phyloP scores from a whole-genome alignment of 2,888 invertebrate species.

The Proisotoma minuta region DNA sequence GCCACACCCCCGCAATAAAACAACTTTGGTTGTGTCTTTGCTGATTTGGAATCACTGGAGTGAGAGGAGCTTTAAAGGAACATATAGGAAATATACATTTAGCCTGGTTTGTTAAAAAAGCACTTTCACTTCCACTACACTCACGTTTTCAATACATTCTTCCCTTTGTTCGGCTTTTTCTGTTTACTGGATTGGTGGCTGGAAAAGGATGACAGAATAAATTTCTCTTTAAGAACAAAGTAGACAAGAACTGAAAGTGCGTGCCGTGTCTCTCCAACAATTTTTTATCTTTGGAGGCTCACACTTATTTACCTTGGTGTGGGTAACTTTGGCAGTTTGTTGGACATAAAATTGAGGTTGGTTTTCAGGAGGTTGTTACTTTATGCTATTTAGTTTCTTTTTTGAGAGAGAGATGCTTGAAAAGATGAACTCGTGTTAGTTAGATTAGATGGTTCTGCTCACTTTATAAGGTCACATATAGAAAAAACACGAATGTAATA shows the following conservation, averaged over 20 bases:
- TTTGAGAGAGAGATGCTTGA: neutral
- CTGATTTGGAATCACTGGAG: neutral
- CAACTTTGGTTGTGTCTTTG: neutral
- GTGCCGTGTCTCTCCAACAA: neutral
- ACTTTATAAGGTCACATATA: neutral
- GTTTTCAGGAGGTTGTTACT: no score
- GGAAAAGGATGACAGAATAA: neutral
- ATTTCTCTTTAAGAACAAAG: slow-evolving; percentile 5
- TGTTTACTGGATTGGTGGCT: neutral
- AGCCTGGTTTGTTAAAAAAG: slow-evolving; percentile 2
- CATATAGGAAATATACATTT: neutral
- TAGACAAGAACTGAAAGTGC: neutral
- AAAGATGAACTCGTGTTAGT: neutral
- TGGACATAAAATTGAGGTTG: no score
- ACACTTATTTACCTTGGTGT: no score
- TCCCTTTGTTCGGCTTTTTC: neutral
- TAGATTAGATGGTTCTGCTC: neutral
- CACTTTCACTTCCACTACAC: slow-evolving; percentile 5
- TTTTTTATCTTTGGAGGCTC: slow-evolving; percentile 1
- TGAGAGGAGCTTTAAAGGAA: neutral
- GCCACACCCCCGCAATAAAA: neutral
- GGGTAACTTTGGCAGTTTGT: no score
- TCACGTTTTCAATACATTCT: neutral
- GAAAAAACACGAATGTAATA: neutral
- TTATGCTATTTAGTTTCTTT: neutral